Evolutionary conservation across 2,797 vertebrate genomes (phyloP), one percentile per base, ranked within the genome.

Genomic region (Acanthiza pusilla): DNA sequence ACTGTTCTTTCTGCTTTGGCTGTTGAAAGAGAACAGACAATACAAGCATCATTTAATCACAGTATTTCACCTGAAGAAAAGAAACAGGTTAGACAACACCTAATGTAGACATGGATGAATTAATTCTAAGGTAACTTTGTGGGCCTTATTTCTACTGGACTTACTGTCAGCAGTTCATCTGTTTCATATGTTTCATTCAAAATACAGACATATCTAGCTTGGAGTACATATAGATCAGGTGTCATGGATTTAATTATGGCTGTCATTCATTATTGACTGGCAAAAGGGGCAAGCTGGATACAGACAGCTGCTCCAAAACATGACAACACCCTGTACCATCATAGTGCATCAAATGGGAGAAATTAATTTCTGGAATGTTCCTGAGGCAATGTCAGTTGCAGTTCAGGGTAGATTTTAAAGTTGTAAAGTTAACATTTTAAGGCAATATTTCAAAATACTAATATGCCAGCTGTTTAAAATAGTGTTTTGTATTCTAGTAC

Each of bases 21-120:
- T 26, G 58, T 77, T 54, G 98, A 98, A 95, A 96, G 97, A 96
- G 98, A 99, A 88, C 96, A 97, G 94, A 97, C 96, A 5, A 11
- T 96, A 55, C 72, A 93, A 45, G 51, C 89, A 63, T 96, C 97
- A 2, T 68, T 62, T 61, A 89, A 91, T 16, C 61, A 7, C 4
- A 55, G 62, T 43, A 42, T 77, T 74, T 54, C 66, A 57, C 63
- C 91, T 19, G 85, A 92, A 63, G 66, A 48, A 55, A 88, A 93
- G 66, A 86, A 94, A 74, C 94, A 96, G 97, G 98, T 98, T 76
- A 94, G 94, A 65, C 30, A 61, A 20, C 25, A 23, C 50, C 73
- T 60, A 32, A 13, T 34, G 40, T 78, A 89, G 34, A 53, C 55
- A 79, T 75, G 17, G 66, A 45, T 72, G 1, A 88, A 50, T 87